Evolutionary conservation across 2,113 vertebrate species (phyloP).

Genomic region (Istiophorus platypterus): DNA sequence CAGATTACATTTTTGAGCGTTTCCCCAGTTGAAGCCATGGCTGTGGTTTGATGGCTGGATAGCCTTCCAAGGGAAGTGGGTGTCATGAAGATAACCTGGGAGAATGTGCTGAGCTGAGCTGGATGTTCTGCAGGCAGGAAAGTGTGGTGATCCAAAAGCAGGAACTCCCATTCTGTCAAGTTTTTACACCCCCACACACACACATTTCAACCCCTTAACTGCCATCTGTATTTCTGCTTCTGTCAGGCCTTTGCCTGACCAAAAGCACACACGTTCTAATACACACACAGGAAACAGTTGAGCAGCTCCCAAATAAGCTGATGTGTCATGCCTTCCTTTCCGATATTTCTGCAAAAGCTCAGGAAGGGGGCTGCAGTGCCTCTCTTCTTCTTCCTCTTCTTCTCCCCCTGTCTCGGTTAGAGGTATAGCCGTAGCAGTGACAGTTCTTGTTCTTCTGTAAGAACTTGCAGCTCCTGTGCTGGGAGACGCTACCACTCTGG

Average conservation of each 20-base stretch:
- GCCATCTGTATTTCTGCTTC: constrained; percentile 75
- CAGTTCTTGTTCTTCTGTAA: constrained; percentile 55
- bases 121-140: constrained; percentile 75
- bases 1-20: constrained; percentile 27
- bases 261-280: constrained; percentile 52
- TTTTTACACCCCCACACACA: constrained; percentile 33
- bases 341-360: constrained; percentile 84
- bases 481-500: constrained; percentile 56
- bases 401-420: constrained; percentile 44
- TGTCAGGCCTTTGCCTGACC: constrained; percentile 75
- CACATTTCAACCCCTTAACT: constrained; percentile 46
- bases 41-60: constrained; percentile 45
- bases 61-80: constrained; percentile 69
- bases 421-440: constrained; percentile 47
- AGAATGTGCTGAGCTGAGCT: constrained; percentile 79
- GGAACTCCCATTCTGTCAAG: constrained; percentile 74
- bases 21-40: constrained; percentile 16
- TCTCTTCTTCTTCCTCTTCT: constrained; percentile 68
- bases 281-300: constrained; percentile 72
- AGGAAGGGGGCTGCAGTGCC: constrained; percentile 80
- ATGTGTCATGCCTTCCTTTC: constrained; percentile 88
- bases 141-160: constrained; percentile 72
- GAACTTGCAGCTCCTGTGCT: constrained; percentile 41
- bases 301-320: constrained; percentile 83
- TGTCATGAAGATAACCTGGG: constrained; percentile 77